Conservation (phyloP, 2,113 vertebrate species). For the Halcyon malimbica region DNA sequence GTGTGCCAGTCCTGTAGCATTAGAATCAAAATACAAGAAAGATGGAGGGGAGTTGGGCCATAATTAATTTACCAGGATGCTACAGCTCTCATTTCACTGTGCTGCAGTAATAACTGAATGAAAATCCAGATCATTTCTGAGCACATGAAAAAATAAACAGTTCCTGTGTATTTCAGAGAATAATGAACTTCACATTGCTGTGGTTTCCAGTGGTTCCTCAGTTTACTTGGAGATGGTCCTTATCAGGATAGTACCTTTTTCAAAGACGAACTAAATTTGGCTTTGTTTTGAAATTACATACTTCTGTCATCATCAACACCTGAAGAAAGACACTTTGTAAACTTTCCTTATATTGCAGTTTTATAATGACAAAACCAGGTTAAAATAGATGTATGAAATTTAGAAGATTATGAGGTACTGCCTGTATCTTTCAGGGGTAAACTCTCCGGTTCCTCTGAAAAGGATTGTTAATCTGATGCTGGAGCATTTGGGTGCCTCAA, state of each 20-base stretch:
- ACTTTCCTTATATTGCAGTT: neutral
- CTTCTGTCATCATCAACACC: neutral
- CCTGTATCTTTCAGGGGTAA: neutral
- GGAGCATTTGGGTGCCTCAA: neutral
- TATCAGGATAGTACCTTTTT: conserved; percentile 47
- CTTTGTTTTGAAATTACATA: conserved; percentile 19
- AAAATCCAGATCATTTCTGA: conserved; percentile 73
- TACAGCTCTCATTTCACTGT: conserved; percentile 59
- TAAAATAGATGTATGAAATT: neutral
- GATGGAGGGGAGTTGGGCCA: neutral
- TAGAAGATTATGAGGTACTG: neutral
- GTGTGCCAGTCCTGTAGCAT: neutral
- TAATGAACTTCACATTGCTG: conserved; percentile 50
- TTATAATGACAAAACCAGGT: neutral
- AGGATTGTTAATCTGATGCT: neutral
- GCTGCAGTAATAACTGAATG: conserved; percentile 59
- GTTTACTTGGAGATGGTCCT: conserved; percentile 41
- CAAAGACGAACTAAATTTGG: conserved; percentile 11
- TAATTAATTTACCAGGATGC: conserved; percentile 71
- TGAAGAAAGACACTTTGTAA: neutral
- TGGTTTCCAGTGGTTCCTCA: conserved; percentile 32
- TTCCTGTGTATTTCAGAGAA: conserved; percentile 62
- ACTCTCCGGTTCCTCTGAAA: neutral
- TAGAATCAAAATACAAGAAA: neutral
- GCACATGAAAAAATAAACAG: conserved; percentile 70